A percentile compares a stretch with the other conserved stretches of the same genome.
phyloP scores from a whole-genome alignment of 2,888 invertebrate species.

The Caenorhabditis uteleia region DNA sequence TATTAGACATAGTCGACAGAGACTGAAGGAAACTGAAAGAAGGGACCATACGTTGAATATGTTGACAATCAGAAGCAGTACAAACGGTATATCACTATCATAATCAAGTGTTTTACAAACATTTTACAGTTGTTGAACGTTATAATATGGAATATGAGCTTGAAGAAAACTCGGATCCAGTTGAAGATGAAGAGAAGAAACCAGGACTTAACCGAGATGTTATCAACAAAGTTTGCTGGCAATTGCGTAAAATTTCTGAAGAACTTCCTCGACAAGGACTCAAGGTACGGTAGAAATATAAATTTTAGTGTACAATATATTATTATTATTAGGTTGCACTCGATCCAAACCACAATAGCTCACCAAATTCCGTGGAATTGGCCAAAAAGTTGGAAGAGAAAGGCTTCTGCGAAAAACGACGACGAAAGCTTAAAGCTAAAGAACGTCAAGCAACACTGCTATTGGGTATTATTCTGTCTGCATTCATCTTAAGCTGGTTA shows the following conservation, averaged over 20 bases:
- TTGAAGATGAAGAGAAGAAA: constrained; percentile 40
- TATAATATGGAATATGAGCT: constrained; percentile 46
- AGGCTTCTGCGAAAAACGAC: constrained; percentile 41
- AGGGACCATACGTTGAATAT: constrained; percentile 62
- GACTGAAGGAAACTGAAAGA: constrained; percentile 66
- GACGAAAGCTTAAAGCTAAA: constrained; percentile 57
- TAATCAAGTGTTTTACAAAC: not conserved
- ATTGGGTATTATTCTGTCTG: constrained; percentile 95
- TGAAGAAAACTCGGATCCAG: constrained; percentile 55
- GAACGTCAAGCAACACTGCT: constrained; percentile 95
- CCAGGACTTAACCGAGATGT: constrained; percentile 16
- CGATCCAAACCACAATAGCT: constrained; percentile 28
- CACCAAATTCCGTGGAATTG: constrained; percentile 18
- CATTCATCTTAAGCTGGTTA: constrained; percentile 96
- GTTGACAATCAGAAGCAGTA: constrained; percentile 33
- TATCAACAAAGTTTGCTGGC: constrained; percentile 51
- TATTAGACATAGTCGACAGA: constrained; percentile 62
- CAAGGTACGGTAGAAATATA: constrained; percentile 20
- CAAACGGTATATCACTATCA: constrained; percentile 26
- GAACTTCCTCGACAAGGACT: constrained; percentile 38
- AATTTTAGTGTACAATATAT: not conserved
- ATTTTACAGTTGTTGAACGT: constrained; percentile 8
- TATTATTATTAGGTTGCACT: constrained; percentile 23
- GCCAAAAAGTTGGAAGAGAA: constrained; percentile 31
- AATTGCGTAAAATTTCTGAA: constrained; percentile 42